A percentile compares a stretch with the other conserved stretches of the same genome.
Conservation (phyloP, 2,888 invertebrate species). For the Laothoe populi region DNA sequence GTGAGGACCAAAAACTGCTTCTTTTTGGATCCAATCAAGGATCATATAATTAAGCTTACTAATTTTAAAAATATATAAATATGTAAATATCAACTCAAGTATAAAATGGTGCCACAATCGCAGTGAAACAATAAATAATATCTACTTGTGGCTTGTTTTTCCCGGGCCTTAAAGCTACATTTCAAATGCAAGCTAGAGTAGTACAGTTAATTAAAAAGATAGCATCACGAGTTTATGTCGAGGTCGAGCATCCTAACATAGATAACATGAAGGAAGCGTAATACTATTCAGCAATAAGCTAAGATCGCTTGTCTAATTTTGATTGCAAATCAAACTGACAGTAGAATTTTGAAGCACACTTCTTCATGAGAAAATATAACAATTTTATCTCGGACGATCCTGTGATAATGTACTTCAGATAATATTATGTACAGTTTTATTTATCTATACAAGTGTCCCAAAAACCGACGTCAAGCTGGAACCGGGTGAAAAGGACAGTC, state of each 20-base stretch:
- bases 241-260: neutral
- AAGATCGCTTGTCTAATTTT: constrained; percentile 15
- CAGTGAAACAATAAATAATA: neutral
- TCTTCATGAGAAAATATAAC: neutral
- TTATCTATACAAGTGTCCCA: too few species aligned
- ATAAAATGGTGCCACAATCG: too few species aligned
- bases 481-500: too few species aligned
- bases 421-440: too few species aligned
- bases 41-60: too few species aligned
- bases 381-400: too few species aligned
- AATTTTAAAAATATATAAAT: too few species aligned
- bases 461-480: too few species aligned
- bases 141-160: neutral
- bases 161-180: constrained; percentile 3
- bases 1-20: too few species aligned
- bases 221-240: constrained; percentile 7
- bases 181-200: constrained; percentile 24
- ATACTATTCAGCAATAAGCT: constrained; percentile 16
- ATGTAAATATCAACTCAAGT: neutral
- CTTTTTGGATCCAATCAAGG: too few species aligned
- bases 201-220: constrained; percentile 25
- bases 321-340: constrained; percentile 23
- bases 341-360: neutral
- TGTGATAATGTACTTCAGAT: too few species aligned
- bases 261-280: constrained; percentile 8